Base-by-base conservation (phyloP, 2,113 vertebrate genomes). In the Poicephalus meyeri region DNA sequence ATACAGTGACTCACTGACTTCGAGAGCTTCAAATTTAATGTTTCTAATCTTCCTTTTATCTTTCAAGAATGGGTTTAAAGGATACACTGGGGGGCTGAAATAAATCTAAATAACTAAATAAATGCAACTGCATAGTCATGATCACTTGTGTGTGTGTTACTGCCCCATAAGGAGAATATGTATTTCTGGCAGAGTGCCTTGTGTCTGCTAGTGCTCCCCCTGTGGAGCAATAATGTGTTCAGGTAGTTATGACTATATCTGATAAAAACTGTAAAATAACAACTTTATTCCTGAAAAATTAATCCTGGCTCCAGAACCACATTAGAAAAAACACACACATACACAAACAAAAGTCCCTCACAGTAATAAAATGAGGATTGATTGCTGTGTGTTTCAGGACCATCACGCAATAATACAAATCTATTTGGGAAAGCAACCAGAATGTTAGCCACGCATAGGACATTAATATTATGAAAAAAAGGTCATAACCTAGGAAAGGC, bases 221-320 rank as follows among this genome's bases (percentile, higher is more conserved):
- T 66, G 17, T 50, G 76, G 64, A 89, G 11, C 49, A 73, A 21
- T 81, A 87, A 63, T 29, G 21, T 21, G 7, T 74, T 76, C 77
- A 91, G 58, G 63, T 79, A 86, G 37, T 47, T 52, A 76, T 74
- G 63, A 44, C 37, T 80, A 31, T 35, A 89, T 56, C 78, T 79
- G 88, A 95, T 61, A 91, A 89, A 93, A 95, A 35, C 55, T 80
- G 24, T 50, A 94, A 86, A 88, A 89, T 79, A 73, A 39, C 12
- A 89, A 63, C 6, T 83, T 44, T 76, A 16, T 44, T 72, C 31
- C 35, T 64, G 66, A 78, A 88, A 93, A 95, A 79, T 61, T 83
- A 78, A 66, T 55, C n/a, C 25, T 80, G 8, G 4, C 6, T 70
- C 9, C 13, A 80, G 91, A 69, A 80, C 19, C 14, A 49, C 5